A percentile compares a stretch with the other conserved stretches of the same genome.
These are phyloP conservation scores for Monodelphis domestica DNA, from an alignment of 2,797 vertebrate species.

Conservation along the genomic window DNA sequence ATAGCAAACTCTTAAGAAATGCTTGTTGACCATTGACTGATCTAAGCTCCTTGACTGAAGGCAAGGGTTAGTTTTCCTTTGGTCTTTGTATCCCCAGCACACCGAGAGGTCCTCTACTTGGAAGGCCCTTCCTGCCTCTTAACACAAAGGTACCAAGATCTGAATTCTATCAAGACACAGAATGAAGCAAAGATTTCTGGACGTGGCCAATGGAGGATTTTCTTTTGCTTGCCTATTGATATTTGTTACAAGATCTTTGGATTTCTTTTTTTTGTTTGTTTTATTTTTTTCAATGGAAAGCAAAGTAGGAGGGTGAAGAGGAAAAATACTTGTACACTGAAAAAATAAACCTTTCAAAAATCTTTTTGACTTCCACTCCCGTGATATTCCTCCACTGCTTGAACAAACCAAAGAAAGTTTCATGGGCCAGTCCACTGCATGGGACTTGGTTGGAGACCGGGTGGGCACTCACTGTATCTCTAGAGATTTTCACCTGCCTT, in stretches of 20 bases:
- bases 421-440: neutral
- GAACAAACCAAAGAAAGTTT: neutral
- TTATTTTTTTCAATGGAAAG: no score
- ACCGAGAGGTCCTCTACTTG: no score
- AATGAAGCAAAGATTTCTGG: neutral
- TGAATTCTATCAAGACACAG: no score
- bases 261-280: neutral
- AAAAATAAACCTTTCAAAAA: neutral
- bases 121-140: no score
- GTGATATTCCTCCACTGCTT: neutral
- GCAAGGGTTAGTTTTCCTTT: no score
- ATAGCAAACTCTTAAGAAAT: no score
- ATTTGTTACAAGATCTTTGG: neutral
- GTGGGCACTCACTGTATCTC: constrained; percentile 23
- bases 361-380: neutral
- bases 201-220: no score
- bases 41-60: no score
- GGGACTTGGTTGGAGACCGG: neutral
- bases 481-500: neutral
- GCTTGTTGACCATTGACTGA: no score
- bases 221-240: neutral
- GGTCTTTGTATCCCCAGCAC: no score
- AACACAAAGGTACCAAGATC: no score
- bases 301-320: no score
- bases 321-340: neutral